A percentile compares a stretch with the other conserved stretches of the same genome.
Conservation (phyloP, 2,888 invertebrate genomes). For the Teinopalpus imperialis region DNA sequence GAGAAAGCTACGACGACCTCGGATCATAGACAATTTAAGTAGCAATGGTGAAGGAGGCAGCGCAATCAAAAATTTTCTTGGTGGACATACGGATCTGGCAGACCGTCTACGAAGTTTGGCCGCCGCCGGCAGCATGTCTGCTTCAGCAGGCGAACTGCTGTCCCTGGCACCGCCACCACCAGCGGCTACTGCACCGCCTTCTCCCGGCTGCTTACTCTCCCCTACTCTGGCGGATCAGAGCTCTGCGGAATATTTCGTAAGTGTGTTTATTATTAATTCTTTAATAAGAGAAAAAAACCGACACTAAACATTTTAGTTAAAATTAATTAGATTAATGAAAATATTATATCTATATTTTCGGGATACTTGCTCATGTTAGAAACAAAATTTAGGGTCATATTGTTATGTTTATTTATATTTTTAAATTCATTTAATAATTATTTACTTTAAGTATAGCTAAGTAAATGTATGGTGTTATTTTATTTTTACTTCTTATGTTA, state of each 20-base stretch:
- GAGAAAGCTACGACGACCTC: constrained; percentile 70
- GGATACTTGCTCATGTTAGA: no score
- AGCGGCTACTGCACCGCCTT: constrained; percentile 75
- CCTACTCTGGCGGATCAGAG: constrained; percentile 73
- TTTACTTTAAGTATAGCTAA: no score
- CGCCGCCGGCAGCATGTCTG: constrained; percentile 70
- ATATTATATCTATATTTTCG: no score
- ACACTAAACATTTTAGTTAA: no score
- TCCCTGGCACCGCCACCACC: constrained; percentile 72
- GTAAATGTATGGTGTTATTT: no score
- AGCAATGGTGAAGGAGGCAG: constrained; percentile 51
- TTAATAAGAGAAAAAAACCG: no score
- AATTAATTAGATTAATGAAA: no score
- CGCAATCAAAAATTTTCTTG: constrained; percentile 41
- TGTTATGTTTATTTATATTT: no score
- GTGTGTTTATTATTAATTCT: constrained; percentile 37
- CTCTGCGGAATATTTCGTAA: constrained; percentile 69
- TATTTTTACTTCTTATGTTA: no score
- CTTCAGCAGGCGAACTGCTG: constrained; percentile 69
- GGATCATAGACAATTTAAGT: constrained; percentile 74
- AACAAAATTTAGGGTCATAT: no score
- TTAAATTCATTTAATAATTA: no score
- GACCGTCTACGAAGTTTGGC: constrained; percentile 69
- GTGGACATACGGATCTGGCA: constrained; percentile 71
- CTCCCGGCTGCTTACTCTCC: constrained; percentile 68